These are phyloP conservation scores for Eulithis testata DNA, from an alignment of 2,888 invertebrate species.

Conservation along the genomic window DNA sequence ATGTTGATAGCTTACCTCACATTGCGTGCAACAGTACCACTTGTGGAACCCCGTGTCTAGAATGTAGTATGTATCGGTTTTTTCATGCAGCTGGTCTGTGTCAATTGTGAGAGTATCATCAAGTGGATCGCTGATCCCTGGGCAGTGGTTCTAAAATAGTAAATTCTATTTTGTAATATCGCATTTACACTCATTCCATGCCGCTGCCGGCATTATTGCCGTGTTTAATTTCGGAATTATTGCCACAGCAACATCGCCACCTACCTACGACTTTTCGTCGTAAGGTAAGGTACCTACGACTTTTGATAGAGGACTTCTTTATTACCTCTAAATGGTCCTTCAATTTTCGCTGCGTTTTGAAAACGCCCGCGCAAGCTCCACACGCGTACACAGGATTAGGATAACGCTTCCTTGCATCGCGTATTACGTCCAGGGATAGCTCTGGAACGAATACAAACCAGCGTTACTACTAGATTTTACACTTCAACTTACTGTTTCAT, in stretches of 20 bases:
- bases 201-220: no score
- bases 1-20: constrained; percentile 56
- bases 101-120: constrained; percentile 58
- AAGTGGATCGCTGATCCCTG: constrained; percentile 45
- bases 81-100: constrained; percentile 44
- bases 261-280: no score
- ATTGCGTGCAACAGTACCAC: constrained; percentile 62
- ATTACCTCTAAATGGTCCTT: constrained; percentile 65
- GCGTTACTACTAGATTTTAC: no score
- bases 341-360: constrained; percentile 56
- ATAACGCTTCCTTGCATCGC: constrained; percentile 49
- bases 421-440: constrained; percentile 53
- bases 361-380: constrained; percentile 66
- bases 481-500: no score
- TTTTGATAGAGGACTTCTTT: no score
- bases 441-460: constrained; percentile 47
- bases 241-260: no score
- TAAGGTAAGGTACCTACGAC: no score
- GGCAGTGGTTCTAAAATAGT: constrained; percentile 58
- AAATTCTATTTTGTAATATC: no score
- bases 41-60: constrained; percentile 54
- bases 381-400: constrained; percentile 62
- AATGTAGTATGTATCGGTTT: constrained; percentile 45
- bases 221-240: no score
- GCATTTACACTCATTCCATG: no score